phyloP scores from a whole-genome alignment of 92 coral and sea anemone genomes.

The Phymanthus crucifer region DNA sequence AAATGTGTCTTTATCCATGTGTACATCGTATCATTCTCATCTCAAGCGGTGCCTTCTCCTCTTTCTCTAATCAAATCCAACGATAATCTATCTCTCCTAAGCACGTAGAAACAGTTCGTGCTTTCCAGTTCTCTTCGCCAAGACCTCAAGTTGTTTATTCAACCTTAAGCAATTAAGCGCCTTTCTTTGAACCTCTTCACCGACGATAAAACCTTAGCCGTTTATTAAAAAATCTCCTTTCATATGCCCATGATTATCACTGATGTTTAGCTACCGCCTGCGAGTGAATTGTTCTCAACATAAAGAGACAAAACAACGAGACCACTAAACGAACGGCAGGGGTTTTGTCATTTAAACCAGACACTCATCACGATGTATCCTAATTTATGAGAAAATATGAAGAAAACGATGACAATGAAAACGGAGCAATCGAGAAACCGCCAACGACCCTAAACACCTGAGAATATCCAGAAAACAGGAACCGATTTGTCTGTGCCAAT shows the following conservation, averaged over 20 bases:
- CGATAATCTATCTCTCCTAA: not conserved
- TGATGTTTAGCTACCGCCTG: slow-evolving; percentile 18
- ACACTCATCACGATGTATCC: slow-evolving; percentile 14
- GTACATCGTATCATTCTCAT: not conserved
- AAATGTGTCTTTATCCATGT: not conserved
- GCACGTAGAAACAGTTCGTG: not conserved
- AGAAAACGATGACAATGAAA: slow-evolving; percentile 8
- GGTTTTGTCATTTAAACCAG: not conserved
- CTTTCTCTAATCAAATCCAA: not conserved
- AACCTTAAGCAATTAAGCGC: slow-evolving; percentile 20
- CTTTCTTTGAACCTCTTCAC: not conserved
- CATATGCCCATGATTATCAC: slow-evolving; percentile 5
- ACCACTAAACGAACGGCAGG: slow-evolving; percentile 10
- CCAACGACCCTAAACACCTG: not conserved
- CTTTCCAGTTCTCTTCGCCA: not conserved
- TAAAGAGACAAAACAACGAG: slow-evolving; percentile 13
- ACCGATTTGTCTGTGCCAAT: not conserved
- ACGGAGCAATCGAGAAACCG: slow-evolving; percentile 12
- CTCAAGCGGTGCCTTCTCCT: not conserved
- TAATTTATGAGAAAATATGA: slow-evolving; percentile 10
- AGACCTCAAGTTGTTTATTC: slow-evolving; percentile 15
- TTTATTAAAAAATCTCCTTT: slow-evolving; percentile 17
- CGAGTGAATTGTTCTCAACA: slow-evolving; percentile 12
- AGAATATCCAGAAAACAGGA: not conserved
- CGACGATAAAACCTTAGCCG: not conserved